phyloP scores from a whole-genome alignment of 2,888 invertebrate species.

The Harpalus rufipes region DNA sequence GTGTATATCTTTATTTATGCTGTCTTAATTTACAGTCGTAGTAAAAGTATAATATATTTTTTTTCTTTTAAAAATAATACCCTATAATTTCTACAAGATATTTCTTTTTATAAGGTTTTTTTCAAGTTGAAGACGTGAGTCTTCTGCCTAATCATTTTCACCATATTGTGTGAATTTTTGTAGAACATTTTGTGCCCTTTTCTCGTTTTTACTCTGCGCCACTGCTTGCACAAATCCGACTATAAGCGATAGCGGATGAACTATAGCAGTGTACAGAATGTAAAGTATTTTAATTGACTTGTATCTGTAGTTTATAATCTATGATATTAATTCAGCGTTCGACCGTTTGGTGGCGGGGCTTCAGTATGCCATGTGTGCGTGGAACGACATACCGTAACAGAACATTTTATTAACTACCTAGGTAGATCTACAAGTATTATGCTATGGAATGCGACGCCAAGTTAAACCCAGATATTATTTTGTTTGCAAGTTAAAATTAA shows the following conservation, averaged over 20 bases:
- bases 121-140: too few relatives aligned
- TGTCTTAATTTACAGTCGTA: too few relatives aligned
- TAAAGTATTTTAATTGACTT: conserved; percentile 58
- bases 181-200: too few relatives aligned
- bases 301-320: conserved; percentile 56
- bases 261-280: conserved; percentile 32
- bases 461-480: background rate
- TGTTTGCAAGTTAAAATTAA: too few relatives aligned
- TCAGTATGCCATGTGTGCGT: background rate
- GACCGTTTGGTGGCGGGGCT: background rate
- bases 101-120: too few relatives aligned
- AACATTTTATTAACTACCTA: conserved; percentile 33
- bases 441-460: background rate
- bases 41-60: too few relatives aligned
- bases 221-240: background rate
- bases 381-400: conserved; percentile 43
- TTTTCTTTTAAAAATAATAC: too few relatives aligned
- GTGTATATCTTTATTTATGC: too few relatives aligned
- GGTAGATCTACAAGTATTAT: background rate
- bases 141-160: too few relatives aligned
- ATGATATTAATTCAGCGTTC: conserved; percentile 50
- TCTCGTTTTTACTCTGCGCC: background rate
- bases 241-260: conserved; percentile 22
- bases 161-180: too few relatives aligned
- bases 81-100: too few relatives aligned